A percentile compares a stretch with the other conserved stretches of the same genome.
Conservation (phyloP, 2,113 vertebrate species). For the Rhizomys pruinosus region DNA sequence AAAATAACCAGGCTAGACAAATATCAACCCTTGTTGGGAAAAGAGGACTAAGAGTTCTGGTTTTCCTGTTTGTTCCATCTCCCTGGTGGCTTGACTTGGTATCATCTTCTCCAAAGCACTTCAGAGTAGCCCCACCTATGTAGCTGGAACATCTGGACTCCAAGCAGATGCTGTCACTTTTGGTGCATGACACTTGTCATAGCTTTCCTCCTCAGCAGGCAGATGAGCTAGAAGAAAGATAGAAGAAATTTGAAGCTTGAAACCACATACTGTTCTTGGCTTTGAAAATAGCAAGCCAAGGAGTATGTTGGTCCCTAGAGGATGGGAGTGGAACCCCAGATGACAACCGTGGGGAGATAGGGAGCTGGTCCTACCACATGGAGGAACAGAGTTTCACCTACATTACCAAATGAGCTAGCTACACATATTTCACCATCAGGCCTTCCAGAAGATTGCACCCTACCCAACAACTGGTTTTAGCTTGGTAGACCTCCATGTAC, state of each 20-base stretch:
- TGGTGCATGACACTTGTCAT: neutral
- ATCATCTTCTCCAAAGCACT: neutral
- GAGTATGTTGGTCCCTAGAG: no score
- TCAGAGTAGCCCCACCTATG: neutral
- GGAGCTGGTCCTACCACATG: neutral
- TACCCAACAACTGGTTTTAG: neutral
- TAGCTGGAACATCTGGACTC: neutral
- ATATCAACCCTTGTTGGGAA: neutral
- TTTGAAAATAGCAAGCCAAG: neutral
- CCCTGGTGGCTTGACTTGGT: rapidly evolving
- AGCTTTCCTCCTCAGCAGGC: neutral
- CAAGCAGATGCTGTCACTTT: no score
- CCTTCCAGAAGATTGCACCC: neutral
- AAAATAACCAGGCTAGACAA: neutral
- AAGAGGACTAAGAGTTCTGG: neutral
- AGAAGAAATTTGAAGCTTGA: no score
- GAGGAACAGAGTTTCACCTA: neutral
- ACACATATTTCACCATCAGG: no score
- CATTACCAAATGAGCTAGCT: no score
- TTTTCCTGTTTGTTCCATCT: no score
- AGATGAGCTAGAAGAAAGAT: neutral
- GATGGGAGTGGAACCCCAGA: no score
- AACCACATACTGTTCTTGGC: neutral
- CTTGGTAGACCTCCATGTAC: neutral
- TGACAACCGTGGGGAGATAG: no score